Evolutionary conservation across 2,113 vertebrate species (phyloP).

Genomic region (Cisticola juncidis): DNA sequence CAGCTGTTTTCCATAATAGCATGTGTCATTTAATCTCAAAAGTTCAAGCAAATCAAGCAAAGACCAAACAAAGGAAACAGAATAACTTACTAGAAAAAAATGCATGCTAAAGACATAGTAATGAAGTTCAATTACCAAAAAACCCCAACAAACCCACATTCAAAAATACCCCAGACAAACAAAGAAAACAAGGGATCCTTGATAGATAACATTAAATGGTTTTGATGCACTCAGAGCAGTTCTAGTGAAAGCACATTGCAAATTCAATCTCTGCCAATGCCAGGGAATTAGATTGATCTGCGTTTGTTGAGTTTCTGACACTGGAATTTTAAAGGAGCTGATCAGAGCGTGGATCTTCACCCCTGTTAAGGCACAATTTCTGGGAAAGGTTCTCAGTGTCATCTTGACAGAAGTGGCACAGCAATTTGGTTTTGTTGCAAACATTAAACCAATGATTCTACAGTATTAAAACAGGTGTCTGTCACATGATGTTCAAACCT

Average conservation of each 20-base stretch:
- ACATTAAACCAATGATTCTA: background rate
- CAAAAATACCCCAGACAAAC: background rate
- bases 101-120: background rate
- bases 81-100: background rate
- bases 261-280: background rate
- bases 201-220: background rate
- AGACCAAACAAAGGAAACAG: constrained; percentile 15
- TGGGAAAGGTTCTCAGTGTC: background rate
- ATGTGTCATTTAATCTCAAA: constrained; percentile 26
- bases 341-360: background rate
- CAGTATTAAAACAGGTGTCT: background rate
- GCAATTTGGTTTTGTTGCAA: background rate
- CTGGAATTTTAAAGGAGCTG: background rate
- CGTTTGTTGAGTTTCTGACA: background rate
- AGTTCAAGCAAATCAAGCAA: background rate
- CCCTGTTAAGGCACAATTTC: background rate
- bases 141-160: background rate
- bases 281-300: background rate
- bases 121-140: background rate
- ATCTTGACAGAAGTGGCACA: background rate
- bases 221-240: background rate
- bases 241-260: background rate
- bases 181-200: background rate
- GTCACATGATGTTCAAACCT: background rate
- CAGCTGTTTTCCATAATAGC: background rate